Evolutionary conservation across 2,888 invertebrate genomes (phyloP), one percentile per base, ranked within the genome.

Genomic region (Macaria liturata): DNA sequence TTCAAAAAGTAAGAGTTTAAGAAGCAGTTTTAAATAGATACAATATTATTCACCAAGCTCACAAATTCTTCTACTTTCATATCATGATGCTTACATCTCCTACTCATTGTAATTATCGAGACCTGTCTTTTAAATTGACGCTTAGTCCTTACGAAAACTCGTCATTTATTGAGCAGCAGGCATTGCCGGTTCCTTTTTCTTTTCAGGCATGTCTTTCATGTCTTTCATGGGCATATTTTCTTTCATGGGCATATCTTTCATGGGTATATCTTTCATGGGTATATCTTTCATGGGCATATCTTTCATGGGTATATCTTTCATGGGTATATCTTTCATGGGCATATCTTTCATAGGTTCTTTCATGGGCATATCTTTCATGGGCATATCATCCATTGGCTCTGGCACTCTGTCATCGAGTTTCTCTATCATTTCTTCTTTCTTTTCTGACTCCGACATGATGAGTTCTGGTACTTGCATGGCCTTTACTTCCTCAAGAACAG

Each of bases 401-500:
- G 42, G 46, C 8, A 32, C 3, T 7, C 32, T 46, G 42, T 80
- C 79, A 4, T 73, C 75, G n/a, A 73, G 64, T 32, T 76, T 78
- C 8, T 79, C 78, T 0, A 78, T 66, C 30, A 75, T 76, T 40
- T 78, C 76, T 34, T 80, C 83, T 50, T 79, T 77, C 63, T 84
- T 84, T 43, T 80, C 82, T 0, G 77, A 79, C 56, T 90, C 90
- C 1, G 90, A 83, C 69, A 92, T 67, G 47, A 93, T 91, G 0
- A 89, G 75, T 68, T 92, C 91, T 1, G 92, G 90, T 1, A 92
- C 86, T 57, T 85, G 81, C 71, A 83, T 71, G 0, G 83, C 82
- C 55, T 84, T 79, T 56, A 81, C 74, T 51, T 74, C 77, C 3
- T 70, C 66, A 9, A 70, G 65, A 34, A 70, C 70, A 5, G 71